Evolutionary conservation across 2,797 vertebrate species (phyloP).

Genomic region (Salarias fasciatus): DNA sequence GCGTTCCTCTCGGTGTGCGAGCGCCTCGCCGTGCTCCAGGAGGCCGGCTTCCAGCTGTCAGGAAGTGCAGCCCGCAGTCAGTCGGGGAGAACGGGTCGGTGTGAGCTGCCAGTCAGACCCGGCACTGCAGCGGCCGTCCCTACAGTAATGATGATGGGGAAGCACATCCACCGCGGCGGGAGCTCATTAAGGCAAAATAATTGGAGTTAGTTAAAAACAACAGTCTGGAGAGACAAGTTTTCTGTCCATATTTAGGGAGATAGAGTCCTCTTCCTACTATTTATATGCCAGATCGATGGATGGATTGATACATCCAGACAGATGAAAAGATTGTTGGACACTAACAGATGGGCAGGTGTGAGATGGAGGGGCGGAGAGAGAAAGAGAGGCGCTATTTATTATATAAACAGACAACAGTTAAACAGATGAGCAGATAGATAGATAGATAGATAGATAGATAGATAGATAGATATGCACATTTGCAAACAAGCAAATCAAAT

Average conservation of each 20-base stretch:
- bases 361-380: too few species aligned
- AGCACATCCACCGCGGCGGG: conserved; percentile 65
- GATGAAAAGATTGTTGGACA: background rate
- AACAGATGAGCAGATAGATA: conserved; percentile 1
- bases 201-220: conserved; percentile 79
- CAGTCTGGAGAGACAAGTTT: conserved; percentile 60
- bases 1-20: background rate
- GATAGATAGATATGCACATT: background rate
- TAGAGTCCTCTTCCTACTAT: conserved; percentile 22
- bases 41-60: conserved; percentile 76
- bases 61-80: conserved; percentile 72
- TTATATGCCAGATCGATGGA: conserved; percentile 8
- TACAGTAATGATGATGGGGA: conserved; percentile 76
- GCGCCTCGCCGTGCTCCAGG: conserved; percentile 45
- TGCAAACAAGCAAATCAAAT: background rate
- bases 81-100: conserved; percentile 74
- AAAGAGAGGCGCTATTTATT: too few species aligned
- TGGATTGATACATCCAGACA: background rate
- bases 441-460: background rate
- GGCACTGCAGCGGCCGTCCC: conserved; percentile 63
- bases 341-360: too few species aligned
- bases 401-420: too few species aligned
- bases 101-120: conserved; percentile 79
- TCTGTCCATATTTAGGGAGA: conserved; percentile 65
- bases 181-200: conserved; percentile 83